Evolutionary conservation across 2,797 vertebrate species (phyloP).

Genomic region (Lateolabrax maculatus): DNA sequence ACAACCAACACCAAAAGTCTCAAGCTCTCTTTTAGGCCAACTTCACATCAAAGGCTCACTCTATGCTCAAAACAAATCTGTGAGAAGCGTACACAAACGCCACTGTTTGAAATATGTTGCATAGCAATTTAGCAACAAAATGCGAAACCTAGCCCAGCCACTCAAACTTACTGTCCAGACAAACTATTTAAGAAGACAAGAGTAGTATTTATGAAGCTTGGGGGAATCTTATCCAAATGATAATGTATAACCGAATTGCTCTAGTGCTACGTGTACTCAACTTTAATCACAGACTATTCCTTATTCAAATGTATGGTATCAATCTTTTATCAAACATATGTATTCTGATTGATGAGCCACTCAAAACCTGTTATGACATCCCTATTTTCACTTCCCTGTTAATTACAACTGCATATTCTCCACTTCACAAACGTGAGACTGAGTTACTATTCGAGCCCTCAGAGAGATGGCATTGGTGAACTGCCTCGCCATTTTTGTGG

Average conservation of each 20-base stretch:
- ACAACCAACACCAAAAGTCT: slow-evolving; percentile 55
- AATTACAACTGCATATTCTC: slow-evolving; percentile 9
- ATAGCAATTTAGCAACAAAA: slow-evolving; percentile 31
- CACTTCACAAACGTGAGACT: neutral
- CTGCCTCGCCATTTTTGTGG: slow-evolving; percentile 10
- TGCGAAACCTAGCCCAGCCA: neutral
- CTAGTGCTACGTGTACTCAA: neutral
- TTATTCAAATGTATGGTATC: neutral
- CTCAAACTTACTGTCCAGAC: neutral
- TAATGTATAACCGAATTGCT: neutral
- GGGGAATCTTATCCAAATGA: neutral
- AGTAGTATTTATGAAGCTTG: neutral
- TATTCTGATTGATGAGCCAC: neutral
- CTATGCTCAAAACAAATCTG: slow-evolving; percentile 40
- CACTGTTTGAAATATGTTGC: slow-evolving; percentile 32
- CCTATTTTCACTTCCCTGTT: slow-evolving; percentile 41
- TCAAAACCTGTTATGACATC: slow-evolving; percentile 47
- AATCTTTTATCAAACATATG: neutral
- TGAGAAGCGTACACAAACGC: slow-evolving; percentile 35
- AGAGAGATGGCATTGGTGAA: neutral
- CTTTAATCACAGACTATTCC: neutral
- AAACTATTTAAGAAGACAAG: neutral
- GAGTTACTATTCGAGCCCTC: neutral
- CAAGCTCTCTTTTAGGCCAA: slow-evolving; percentile 38
- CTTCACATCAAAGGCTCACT: slow-evolving; percentile 49